Base-by-base conservation (phyloP, 2,888 invertebrate genomes). In the Drosophila acutilabella region DNA sequence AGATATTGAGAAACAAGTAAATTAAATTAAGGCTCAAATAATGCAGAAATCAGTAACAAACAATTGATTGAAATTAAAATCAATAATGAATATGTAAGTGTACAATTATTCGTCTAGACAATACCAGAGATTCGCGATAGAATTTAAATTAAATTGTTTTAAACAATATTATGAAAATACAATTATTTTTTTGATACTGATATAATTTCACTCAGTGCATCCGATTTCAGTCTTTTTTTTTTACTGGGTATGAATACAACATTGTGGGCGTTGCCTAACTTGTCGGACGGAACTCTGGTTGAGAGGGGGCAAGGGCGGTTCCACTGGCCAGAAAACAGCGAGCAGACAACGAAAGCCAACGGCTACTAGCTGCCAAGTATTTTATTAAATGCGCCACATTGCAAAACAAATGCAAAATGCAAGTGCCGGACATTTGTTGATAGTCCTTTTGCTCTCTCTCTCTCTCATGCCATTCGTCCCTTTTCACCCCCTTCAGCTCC, bases 341-440 rank as follows among this genome's bases (percentile, higher is more conserved):
- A 30, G 50, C 45, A 50, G 38, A 30, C 48, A 65, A 53, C 74
- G 66, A 58, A 65, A 45, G 57, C 56, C 14, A 57, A 60, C 47
- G 52, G 59, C 40, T 80, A 48, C 45, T 64, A 47, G 48, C 45
- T 47, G 45, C 42, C 59, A 53, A 45, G 47, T 56, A 69, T 71
- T 68, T 66, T 61, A 68, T 64, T 64, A 71, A 78, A 79, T 67
- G 67, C 50, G 50, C 52, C 65, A 64, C 66, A 64, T 51, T 62
- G 64, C 44, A 57, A 78, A 53, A 60, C 64, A 78, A 70, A 78
- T 79, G 58, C 48, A 44, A 69, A 69, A 66, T 71, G 56, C 66
- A 64, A 69, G 11, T 50, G 80, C 64, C 71, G 71, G 79, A 45
- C 51, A 74, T 62, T 71, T 61, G 68, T 59, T 74, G 82, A 74